Base-by-base conservation (phyloP, 2,797 vertebrate species). In the Ispidina picta region DNA sequence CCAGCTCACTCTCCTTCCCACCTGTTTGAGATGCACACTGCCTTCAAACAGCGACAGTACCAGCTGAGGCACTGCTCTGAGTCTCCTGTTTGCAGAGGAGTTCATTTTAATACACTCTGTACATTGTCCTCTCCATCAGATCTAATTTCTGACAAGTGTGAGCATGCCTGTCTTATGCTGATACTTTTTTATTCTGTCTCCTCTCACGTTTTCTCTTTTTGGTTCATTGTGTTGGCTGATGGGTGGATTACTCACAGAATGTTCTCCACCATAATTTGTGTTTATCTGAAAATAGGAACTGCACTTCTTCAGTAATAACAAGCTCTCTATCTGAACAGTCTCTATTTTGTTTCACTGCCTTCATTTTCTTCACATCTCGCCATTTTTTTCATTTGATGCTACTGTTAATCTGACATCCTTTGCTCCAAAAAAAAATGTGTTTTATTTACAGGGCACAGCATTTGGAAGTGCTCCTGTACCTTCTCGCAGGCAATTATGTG, bases 391-490 rank as follows among this genome's bases (percentile, higher is more conserved):
- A 76, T 93, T 92, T 90, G 93, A 93, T 97, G 60, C 88, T 96
- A 81, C 95, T 96, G 91, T 94, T 96, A 94, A 96, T 95, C 93
- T 97, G 91, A 96, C 95, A 96, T 97, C 94, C 92, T 95, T 96
- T 97, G 89, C 96, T 97, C 96, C 94, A 94, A 94, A 96, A 93
- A 96, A 95, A 46, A 46, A 51, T 98, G 94, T 98, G 97, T 98
- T 98, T 98, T 98, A 95, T 98, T 98, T 97, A 92, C 98, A 98
- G 98, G 97, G 97, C 97, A 97, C 97, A 95, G 96, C 97, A 96
- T 97, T 97, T 97, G 97, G 97, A 97, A 98, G 97, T 97, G 97
- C 97, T 97, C 97, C 98, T 97, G 97, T 97, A 96, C 95, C 98
- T 96, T 97, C 97, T 96, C 97, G 97, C 97, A 98, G 98, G 92